Conservation (phyloP, 2,888 invertebrate genomes). For the Laothoe populi region DNA sequence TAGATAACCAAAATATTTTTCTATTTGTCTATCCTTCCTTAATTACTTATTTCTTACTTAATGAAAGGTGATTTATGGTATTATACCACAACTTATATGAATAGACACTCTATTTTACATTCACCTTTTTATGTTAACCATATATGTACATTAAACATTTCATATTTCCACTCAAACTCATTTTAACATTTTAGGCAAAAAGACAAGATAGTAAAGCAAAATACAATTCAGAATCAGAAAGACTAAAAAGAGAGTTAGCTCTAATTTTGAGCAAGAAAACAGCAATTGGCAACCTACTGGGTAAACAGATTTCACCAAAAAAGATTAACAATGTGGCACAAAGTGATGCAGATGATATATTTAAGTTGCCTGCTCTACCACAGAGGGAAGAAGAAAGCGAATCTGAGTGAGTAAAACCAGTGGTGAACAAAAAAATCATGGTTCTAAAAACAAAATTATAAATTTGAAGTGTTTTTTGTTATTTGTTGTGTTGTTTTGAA, state of each 20-base stretch:
- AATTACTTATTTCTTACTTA: too few relatives aligned
- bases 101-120: too few relatives aligned
- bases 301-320: constrained; percentile 80
- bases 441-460: too few relatives aligned
- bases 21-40: too few relatives aligned
- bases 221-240: constrained; percentile 88
- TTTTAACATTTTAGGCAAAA: constrained; percentile 85
- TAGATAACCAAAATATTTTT: too few relatives aligned
- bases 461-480: not conserved
- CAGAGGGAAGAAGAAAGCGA: constrained; percentile 63
- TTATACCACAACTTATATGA: too few relatives aligned
- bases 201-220: constrained; percentile 90
- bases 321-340: constrained; percentile 51
- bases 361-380: constrained; percentile 85
- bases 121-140: not conserved
- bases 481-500: not conserved
- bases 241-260: constrained; percentile 89
- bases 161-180: not conserved
- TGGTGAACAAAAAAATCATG: too few relatives aligned
- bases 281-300: constrained; percentile 88
- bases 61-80: too few relatives aligned
- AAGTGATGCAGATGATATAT: constrained; percentile 85
- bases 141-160: too few relatives aligned
- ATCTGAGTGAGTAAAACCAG: constrained; percentile 72
- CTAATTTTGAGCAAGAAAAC: constrained; percentile 91